Conservation (phyloP, 2,797 vertebrate species). For the Oceanodroma leucorhoa region DNA sequence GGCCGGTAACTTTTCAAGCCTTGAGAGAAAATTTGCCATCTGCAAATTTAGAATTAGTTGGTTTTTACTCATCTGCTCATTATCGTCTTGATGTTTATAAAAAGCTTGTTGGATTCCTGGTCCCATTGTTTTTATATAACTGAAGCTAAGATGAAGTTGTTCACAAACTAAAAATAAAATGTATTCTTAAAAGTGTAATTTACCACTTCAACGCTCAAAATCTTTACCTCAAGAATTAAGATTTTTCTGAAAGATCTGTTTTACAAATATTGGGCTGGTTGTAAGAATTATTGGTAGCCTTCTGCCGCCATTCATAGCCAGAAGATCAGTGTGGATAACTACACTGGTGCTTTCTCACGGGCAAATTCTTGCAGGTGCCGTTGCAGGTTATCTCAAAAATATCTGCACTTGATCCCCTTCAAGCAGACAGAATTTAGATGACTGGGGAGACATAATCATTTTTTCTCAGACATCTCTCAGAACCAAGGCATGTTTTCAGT, state of each 20-base stretch:
- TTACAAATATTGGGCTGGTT: neutral
- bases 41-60: conserved; percentile 41
- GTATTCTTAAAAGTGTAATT: neutral
- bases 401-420: neutral
- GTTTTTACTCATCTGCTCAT: conserved; percentile 2
- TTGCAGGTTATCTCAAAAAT: neutral
- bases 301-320: neutral
- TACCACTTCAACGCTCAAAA: neutral
- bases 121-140: neutral
- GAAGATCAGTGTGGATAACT: neutral
- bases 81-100: neutral
- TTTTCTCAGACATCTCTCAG: neutral
- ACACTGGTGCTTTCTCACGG: neutral
- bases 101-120: neutral
- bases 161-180: neutral
- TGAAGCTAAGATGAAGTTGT: neutral
- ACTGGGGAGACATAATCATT: neutral
- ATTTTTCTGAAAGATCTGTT: neutral
- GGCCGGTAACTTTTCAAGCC: conserved; percentile 14
- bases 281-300: neutral
- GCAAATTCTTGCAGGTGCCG: neutral
- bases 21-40: conserved; percentile 32
- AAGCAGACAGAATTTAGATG: neutral
- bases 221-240: neutral
- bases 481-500: neutral